Conservation (phyloP, 2,888 invertebrate species). For the Hartigia nigra region DNA sequence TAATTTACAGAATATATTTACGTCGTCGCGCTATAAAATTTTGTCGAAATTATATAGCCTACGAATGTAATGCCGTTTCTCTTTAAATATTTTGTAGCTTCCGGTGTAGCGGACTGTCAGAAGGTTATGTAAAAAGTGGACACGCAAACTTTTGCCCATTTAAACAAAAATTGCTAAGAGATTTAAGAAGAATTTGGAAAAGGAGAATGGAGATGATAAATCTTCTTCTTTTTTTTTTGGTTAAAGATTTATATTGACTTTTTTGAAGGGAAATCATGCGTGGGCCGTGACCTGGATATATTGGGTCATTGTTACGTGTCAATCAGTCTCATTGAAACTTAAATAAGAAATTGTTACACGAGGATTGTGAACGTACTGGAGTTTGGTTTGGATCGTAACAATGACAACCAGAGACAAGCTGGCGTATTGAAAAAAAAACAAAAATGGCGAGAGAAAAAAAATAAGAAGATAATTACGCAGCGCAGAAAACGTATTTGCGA, state of each 20-base stretch:
- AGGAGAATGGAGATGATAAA: too few relatives aligned
- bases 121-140: neutral
- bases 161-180: neutral
- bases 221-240: too few relatives aligned
- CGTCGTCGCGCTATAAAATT: neutral
- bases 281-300: neutral
- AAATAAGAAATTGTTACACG: neutral
- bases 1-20: slow-evolving; percentile 1
- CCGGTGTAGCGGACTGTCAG: neutral
- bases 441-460: neutral
- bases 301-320: neutral
- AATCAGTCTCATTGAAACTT: neutral
- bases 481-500: neutral
- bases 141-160: too few relatives aligned
- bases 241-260: too few relatives aligned
- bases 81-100: neutral
- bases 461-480: neutral
- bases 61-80: neutral
- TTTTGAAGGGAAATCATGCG: neutral
- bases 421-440: neutral
- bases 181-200: neutral
- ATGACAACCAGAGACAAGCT: neutral
- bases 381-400: neutral
- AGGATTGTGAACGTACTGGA: neutral
- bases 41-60: neutral